phyloP scores from a whole-genome alignment of 2,113 vertebrate species.

The Mesitornis unicolor region DNA sequence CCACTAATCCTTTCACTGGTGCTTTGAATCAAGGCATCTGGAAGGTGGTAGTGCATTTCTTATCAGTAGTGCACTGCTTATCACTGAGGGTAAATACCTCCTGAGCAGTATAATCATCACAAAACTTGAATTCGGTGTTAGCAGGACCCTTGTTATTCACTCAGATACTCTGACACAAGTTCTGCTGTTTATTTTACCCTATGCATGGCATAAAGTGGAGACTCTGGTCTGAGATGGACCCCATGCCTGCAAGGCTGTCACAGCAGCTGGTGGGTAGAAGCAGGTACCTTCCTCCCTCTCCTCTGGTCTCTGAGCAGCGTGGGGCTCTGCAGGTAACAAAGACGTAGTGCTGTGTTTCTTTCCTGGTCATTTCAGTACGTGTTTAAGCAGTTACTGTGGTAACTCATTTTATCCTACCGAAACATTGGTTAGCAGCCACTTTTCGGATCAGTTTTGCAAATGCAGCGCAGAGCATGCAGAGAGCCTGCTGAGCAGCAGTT shows the following conservation, averaged over 20 bases:
- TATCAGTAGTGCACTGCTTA: fast-evolving
- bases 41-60: background rate
- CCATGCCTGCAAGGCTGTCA: background rate
- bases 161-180: background rate
- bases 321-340: background rate
- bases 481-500: conserved; percentile 13
- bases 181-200: background rate
- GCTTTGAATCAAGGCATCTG: background rate
- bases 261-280: background rate
- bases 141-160: background rate
- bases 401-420: background rate
- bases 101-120: background rate
- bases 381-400: background rate
- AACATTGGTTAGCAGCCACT: background rate
- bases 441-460: background rate
- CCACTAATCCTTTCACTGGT: background rate
- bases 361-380: background rate
- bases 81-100: background rate
- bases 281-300: background rate
- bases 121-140: background rate
- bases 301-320: background rate
- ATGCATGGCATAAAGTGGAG: background rate
- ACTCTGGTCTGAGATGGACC: background rate
- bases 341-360: background rate
- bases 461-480: background rate